phyloP scores from a whole-genome alignment of 2,113 vertebrate genomes.

The Bambusicola thoracicus region DNA sequence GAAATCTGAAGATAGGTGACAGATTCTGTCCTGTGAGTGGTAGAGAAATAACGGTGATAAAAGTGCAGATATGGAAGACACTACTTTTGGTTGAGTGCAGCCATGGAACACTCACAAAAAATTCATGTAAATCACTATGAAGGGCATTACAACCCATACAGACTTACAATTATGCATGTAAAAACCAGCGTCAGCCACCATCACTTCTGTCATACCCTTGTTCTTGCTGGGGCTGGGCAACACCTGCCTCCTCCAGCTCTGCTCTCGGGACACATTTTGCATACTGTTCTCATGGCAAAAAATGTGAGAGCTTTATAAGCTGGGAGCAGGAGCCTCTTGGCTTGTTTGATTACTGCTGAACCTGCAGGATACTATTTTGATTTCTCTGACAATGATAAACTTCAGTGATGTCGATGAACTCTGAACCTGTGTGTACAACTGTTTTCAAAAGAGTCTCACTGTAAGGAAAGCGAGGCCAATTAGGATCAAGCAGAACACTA shows the following conservation, averaged over 20 bases:
- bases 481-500: not conserved
- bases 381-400: constrained; percentile 4
- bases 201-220: not conserved
- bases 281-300: not conserved
- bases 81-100: not conserved
- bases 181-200: not conserved
- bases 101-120: not conserved
- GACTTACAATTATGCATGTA: not conserved
- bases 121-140: not conserved
- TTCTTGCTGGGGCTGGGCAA: not conserved
- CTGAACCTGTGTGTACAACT: not conserved
- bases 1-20: constrained; percentile 1
- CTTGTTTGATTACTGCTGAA: not conserved
- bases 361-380: not conserved
- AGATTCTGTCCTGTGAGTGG: not conserved
- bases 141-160: not conserved
- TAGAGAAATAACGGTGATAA: not conserved
- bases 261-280: not conserved
- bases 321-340: not conserved
- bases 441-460: not conserved
- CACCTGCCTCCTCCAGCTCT: constrained; percentile 1
- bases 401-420: constrained; percentile 7
- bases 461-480: not conserved
- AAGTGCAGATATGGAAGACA: not conserved
- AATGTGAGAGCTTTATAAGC: not conserved